Evolutionary conservation across 2,797 vertebrate species (phyloP).

Genomic region (Megalops cyprinoides): DNA sequence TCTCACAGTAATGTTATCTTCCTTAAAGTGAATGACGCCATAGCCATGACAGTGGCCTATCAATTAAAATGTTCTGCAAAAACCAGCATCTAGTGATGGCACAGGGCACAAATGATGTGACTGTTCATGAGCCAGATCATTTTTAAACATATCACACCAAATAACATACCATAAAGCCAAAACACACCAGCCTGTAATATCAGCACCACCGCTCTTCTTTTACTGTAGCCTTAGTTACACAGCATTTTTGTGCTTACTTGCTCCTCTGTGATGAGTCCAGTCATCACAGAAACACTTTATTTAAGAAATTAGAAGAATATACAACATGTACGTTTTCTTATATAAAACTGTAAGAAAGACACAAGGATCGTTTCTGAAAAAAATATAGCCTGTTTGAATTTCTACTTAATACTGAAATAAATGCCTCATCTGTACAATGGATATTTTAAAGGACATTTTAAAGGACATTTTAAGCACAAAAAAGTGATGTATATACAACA

Average conservation of each 20-base stretch:
- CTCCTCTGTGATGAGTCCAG: constrained; percentile 48
- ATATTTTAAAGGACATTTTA: not conserved
- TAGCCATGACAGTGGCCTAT: not conserved
- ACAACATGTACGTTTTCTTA: constrained; percentile 49
- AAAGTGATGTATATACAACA: constrained; percentile 5
- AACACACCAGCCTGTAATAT: not conserved
- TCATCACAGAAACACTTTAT: constrained; percentile 61
- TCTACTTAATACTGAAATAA: constrained; percentile 34
- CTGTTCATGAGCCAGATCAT: not conserved
- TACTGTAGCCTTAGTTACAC: not conserved
- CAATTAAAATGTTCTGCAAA: not conserved
- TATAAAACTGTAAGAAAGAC: constrained; percentile 32
- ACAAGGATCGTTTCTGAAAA: constrained; percentile 36
- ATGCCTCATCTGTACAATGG: constrained; percentile 50
- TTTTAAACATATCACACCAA: not conserved
- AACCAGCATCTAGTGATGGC: not conserved
- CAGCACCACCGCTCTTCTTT: not conserved
- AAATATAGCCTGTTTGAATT: constrained; percentile 31
- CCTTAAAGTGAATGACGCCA: not conserved
- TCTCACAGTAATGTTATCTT: not conserved
- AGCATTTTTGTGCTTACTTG: not conserved
- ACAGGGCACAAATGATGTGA: not conserved
- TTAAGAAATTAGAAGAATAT: constrained; percentile 46
- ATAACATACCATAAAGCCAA: not conserved
- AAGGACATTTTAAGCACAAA: not conserved